Base-by-base conservation (phyloP, 2,888 invertebrate genomes). In the Meloe dianella region DNA sequence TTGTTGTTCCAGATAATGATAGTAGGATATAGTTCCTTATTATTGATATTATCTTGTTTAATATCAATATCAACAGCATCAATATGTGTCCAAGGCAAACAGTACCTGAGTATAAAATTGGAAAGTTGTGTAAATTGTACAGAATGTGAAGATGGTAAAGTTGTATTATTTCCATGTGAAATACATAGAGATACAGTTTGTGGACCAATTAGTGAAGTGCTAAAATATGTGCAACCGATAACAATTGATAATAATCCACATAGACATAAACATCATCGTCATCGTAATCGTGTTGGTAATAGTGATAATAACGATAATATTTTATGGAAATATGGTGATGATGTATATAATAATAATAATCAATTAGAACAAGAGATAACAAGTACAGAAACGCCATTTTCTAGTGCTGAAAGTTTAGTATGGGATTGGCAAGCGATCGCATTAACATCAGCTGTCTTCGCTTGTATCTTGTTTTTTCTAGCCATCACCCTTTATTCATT, bases 351-450 rank as follows among this genome's bases (percentile, higher is more conserved):
- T n/a, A 61, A 69, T 27, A 61, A 27, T 41, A 20, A 51, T 22
- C 47, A 47, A 47, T 47, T 9, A 17, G 75, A 71, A 32, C 74
- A 75, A 81, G 84, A 84, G 59, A 77, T 81, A 59, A 76, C 81
- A 35, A 80, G 78, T 70, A 79, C 80, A 14, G 83, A 81, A 66
- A 83, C 80, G 73, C 85, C 85, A 71, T 85, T 87, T 75, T 82
- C 82, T 56, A 81, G 82, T 68, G 83, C 84, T 17, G 86, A 86
- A 75, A 80, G 82, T 41, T 75, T 86, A 71, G 84, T 87, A 78
- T 91, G 91, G 90, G 92, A 92, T 83, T 89, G 92, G 88, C 92
- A 92, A 80, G 89, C 91, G 65, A 87, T 90, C 60, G 90, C 91
- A 64, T 86, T 93, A 77, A 88, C 90, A 68, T 84, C 92, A 73